Evolutionary conservation across 1,140 invertebrate genomes (phyloP).

Genomic region (Ditylenchus dipsaci): DNA sequence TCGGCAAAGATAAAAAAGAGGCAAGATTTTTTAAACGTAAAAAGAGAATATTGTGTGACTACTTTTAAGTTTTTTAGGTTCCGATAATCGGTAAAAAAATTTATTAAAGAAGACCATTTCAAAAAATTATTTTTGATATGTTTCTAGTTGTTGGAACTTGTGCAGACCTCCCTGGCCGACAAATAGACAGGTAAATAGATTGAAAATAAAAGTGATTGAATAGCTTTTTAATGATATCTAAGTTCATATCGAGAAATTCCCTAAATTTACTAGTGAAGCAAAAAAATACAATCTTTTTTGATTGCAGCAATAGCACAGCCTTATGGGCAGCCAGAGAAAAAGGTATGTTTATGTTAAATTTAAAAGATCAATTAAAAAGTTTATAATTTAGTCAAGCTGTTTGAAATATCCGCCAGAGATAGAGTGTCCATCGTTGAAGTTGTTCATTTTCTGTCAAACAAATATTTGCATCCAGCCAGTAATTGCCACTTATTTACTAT

Average conservation of each 20-base stretch:
- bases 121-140: neutral
- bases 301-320: neutral
- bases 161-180: slow-evolving; percentile 39
- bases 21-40: slow-evolving; percentile 13
- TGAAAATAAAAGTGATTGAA: too few relatives aligned
- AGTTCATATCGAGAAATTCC: too few relatives aligned
- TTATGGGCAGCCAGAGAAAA: slow-evolving; percentile 28
- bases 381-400: slow-evolving; percentile 32
- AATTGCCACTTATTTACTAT: slow-evolving; percentile 24
- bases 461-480: slow-evolving; percentile 54
- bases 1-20: slow-evolving; percentile 54
- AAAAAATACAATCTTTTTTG: too few relatives aligned
- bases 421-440: slow-evolving; percentile 48
- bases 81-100: neutral
- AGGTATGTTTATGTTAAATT: slow-evolving; percentile 19
- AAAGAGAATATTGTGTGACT: too few relatives aligned
- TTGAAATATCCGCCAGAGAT: slow-evolving; percentile 27
- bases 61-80: neutral
- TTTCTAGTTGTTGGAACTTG: slow-evolving; percentile 52
- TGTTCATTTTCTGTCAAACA: slow-evolving; percentile 46
- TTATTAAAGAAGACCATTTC: too few relatives aligned
- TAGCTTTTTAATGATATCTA: too few relatives aligned
- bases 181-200: slow-evolving; percentile 48
- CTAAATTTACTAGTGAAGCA: too few relatives aligned
- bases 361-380: neutral